A percentile compares a stretch with the other conserved stretches of the same genome.
phyloP scores from a whole-genome alignment of 1,140 invertebrate genomes.

The Drosophila bocqueti region DNA sequence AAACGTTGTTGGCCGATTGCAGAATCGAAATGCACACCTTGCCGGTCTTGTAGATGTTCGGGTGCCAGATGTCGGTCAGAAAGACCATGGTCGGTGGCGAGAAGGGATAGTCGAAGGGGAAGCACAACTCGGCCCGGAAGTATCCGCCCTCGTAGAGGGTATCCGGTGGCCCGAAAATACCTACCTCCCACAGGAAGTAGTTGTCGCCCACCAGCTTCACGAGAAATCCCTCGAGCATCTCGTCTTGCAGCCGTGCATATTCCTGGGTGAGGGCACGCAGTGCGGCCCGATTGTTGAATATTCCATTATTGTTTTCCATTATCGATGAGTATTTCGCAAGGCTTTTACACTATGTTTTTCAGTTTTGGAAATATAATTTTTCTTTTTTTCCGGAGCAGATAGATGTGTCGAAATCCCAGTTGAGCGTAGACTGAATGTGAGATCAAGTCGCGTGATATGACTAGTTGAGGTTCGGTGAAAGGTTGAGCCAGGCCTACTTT shows the following conservation, averaged over 20 bases:
- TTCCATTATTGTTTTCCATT: neutral
- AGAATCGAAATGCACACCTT: slow-evolving; percentile 99
- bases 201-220: slow-evolving; percentile 98
- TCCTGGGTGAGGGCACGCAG: slow-evolving; percentile 97
- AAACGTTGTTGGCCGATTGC: slow-evolving; percentile 97
- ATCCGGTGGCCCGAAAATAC: slow-evolving; percentile 99
- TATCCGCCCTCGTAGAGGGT: slow-evolving; percentile 99
- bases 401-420: neutral
- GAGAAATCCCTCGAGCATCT: slow-evolving; percentile 99
- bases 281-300: slow-evolving; percentile 87
- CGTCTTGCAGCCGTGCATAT: slow-evolving; percentile 98
- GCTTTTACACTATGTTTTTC: neutral
- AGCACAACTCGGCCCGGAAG: slow-evolving; percentile 99
- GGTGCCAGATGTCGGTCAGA: slow-evolving; percentile 99
- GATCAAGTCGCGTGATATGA: neutral
- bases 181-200: slow-evolving; percentile 99
- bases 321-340: neutral
- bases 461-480: neutral
- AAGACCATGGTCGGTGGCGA: slow-evolving; percentile 98
- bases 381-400: no score
- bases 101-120: slow-evolving; percentile 98
- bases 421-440: neutral
- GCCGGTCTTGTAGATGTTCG: slow-evolving; percentile 99
- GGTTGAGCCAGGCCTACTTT: neutral
- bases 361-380: neutral